Evolutionary conservation across 2,113 vertebrate genomes (phyloP).

Genomic region (Cisticola juncidis): DNA sequence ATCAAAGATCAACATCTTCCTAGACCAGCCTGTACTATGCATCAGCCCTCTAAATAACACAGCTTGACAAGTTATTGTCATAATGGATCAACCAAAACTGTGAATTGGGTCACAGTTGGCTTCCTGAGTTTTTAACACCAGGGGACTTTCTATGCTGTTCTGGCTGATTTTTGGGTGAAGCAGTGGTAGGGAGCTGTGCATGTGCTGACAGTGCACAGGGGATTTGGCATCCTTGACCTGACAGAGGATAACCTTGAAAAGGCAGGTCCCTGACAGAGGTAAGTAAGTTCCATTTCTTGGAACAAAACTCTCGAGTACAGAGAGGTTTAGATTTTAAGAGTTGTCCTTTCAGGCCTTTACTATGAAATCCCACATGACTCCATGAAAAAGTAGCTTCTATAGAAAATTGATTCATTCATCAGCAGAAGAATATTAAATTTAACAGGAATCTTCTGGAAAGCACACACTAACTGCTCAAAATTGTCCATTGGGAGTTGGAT

Average conservation of each 20-base stretch:
- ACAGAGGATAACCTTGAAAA: neutral
- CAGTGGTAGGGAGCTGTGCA: neutral
- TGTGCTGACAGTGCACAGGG: neutral
- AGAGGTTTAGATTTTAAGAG: neutral
- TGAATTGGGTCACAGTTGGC: neutral
- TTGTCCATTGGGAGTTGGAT: neutral
- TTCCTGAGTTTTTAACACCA: neutral
- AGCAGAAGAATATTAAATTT: neutral
- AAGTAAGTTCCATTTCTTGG: neutral
- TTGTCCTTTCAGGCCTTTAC: neutral
- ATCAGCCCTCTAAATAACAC: neutral
- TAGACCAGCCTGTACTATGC: neutral
- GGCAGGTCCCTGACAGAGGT: neutral
- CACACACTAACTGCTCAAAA: neutral
- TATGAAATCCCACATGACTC: neutral
- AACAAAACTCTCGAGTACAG: neutral
- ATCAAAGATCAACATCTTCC: neutral
- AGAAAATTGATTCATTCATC: neutral
- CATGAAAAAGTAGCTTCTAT: neutral
- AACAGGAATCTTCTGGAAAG: neutral
- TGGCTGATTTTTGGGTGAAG: neutral
- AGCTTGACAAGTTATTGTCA: neutral
- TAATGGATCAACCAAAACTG: neutral
- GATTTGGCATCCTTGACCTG: neutral
- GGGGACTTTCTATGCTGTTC: neutral